These are phyloP conservation scores for Bombus haemorrhoidalis DNA, from an alignment of 1,140 invertebrate species.

Conservation along the genomic window DNA sequence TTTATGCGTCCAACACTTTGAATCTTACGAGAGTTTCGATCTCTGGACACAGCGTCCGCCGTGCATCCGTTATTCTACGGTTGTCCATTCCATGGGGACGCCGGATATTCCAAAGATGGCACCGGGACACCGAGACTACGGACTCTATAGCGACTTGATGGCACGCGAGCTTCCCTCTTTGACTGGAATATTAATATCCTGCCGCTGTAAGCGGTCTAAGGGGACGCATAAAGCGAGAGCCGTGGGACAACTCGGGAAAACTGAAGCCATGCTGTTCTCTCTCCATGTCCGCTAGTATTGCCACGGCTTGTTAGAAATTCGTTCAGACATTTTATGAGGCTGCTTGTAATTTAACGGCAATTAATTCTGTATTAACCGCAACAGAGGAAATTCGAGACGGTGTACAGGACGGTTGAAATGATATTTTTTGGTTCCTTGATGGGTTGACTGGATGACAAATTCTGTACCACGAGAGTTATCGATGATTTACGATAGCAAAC, in stretches of 20 bases:
- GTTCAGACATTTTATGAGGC: conserved; percentile 14
- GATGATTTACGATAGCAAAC: no score
- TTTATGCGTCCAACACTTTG: conserved; percentile 18
- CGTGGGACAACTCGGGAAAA: conserved; percentile 44
- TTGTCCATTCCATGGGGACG: conserved; percentile 63
- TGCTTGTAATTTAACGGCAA: conserved; percentile 9
- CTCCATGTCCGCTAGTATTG: not conserved
- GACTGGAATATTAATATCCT: conserved; percentile 68
- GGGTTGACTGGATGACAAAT: no score
- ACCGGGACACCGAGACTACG: conserved; percentile 52
- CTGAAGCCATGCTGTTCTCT: not conserved
- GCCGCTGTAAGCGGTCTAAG: conserved; percentile 43
- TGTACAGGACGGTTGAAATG: not conserved
- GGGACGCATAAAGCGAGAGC: conserved; percentile 59
- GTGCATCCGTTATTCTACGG: conserved; percentile 67
- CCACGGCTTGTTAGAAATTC: conserved; percentile 20
- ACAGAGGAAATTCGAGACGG: not conserved
- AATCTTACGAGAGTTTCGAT: conserved; percentile 50
- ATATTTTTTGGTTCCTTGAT: not conserved
- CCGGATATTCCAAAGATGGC: conserved; percentile 69
- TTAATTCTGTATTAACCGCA: not conserved
- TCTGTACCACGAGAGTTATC: not conserved
- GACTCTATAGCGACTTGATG: conserved; percentile 54
- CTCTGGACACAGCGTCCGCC: conserved; percentile 18
- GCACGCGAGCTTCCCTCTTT: conserved; percentile 62